These are phyloP conservation scores for Gila orcuttii DNA, from an alignment of 2,113 vertebrate species.

Conservation along the genomic window DNA sequence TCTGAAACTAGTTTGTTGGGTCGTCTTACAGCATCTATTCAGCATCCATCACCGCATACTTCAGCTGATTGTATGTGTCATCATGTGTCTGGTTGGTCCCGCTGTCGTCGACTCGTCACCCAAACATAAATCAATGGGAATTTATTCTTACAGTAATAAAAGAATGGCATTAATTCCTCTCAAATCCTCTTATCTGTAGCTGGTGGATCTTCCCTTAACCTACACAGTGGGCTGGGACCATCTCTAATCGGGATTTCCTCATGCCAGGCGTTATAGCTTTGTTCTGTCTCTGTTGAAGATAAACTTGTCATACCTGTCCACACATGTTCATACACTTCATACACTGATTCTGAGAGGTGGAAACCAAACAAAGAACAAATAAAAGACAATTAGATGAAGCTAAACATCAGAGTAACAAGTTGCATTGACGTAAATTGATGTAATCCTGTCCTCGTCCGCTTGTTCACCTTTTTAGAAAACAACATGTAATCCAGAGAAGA, in stretches of 20 bases:
- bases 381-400: not conserved
- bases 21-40: not conserved
- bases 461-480: not conserved
- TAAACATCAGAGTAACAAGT: not conserved
- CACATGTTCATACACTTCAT: not conserved
- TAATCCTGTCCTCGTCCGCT: not conserved
- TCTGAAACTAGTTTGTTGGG: not conserved
- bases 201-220: slow-evolving; percentile 50
- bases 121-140: slow-evolving; percentile 52
- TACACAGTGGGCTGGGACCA: slow-evolving; percentile 42
- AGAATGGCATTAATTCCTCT: slow-evolving; percentile 55
- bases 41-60: not conserved
- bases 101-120: not conserved
- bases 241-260: slow-evolving; percentile 55
- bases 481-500: not conserved
- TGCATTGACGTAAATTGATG: not conserved
- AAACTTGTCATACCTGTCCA: slow-evolving; percentile 11
- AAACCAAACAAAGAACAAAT: not conserved
- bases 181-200: slow-evolving; percentile 58
- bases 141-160: slow-evolving; percentile 54
- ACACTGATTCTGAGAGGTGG: not conserved
- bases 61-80: not conserved
- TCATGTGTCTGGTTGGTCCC: not conserved
- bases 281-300: slow-evolving; percentile 7
- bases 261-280: slow-evolving; percentile 20